Percentiles rank a stretch among this genome's conserved stretches.
Conservation (phyloP, 2,888 invertebrate genomes). For the Platypus cylindrus region DNA sequence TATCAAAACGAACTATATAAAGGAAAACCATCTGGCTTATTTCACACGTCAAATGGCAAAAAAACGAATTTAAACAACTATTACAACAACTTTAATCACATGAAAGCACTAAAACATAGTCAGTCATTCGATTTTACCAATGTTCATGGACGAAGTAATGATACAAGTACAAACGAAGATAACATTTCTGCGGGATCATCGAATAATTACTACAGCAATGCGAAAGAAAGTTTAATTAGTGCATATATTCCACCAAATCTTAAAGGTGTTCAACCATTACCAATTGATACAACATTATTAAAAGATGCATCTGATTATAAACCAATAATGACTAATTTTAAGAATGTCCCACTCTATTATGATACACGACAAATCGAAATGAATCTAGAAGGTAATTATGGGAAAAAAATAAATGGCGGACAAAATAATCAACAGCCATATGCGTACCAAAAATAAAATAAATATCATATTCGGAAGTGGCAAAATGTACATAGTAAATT, state of each 20-base stretch:
- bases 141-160: slow-evolving; percentile 7
- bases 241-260: slow-evolving; percentile 9
- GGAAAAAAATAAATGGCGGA: too few relatives aligned
- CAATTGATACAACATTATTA: slow-evolving; percentile 10
- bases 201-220: not conserved
- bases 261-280: slow-evolving; percentile 11
- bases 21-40: not conserved
- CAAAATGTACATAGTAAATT: too few relatives aligned
- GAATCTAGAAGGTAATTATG: too few relatives aligned
- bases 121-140: slow-evolving; percentile 12
- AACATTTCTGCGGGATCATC: slow-evolving; percentile 1
- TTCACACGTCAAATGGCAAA: not conserved
- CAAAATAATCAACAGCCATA: too few relatives aligned
- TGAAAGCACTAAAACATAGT: slow-evolving; percentile 8
- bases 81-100: slow-evolving; percentile 9
- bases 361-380: too few relatives aligned
- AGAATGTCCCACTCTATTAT: too few relatives aligned
- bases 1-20: not conserved
- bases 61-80: too few relatives aligned
- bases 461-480: too few relatives aligned
- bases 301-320: slow-evolving; percentile 10
- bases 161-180: slow-evolving; percentile 1
- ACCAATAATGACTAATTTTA: slow-evolving; percentile 10
- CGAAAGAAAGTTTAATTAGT: not conserved
- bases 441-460: too few relatives aligned